Evolutionary conservation across 1,140 invertebrate species (phyloP), one percentile per base, ranked within the genome.

Genomic region (Heliothis subflexa): DNA sequence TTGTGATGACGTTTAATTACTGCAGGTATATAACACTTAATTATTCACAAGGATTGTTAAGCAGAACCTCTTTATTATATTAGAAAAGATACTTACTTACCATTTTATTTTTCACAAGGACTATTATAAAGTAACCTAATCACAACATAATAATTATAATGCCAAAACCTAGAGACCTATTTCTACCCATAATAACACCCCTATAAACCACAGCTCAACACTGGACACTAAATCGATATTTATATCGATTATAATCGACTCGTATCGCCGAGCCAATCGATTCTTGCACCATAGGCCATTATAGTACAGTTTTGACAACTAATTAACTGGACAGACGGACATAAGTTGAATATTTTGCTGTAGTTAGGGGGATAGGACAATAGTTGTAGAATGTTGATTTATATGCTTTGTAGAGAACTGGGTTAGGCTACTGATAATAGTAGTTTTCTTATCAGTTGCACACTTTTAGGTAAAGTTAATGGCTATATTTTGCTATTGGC

Each of bases 311-410:
- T 47, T 61, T 74, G 71, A 74, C 54, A 74, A 74, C 71, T 74
- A 61, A 59, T 74, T 74, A 74, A 61, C 33, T 11, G 33, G 55
- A 61, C 40, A 47, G 55, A 25, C 55, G 14, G 55, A 74, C 71
- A 49, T 55, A 25, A 55, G 33, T 21, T 5, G 71, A 28, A 21
- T 74, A 61, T 74, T 74, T 61, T 55, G 50, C 13, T 10, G 54
- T 74, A 74, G 61, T 74, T 74, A 74, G 21, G 57, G 71, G 54
- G 12, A 57, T 18, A 64, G 14, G 55, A 74, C 71, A 74, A 61
- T 74, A 74, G 54, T 74, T 14, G 71, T 74, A 61, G 71, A 74
- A 74, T 74, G 71, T 55, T 61, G 55, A 61, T 28, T 61, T 74
- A 49, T 59, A 25, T 55, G 7, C 21, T 49, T 12, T 13, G 14